phyloP scores from a whole-genome alignment of 2,113 vertebrate species.

The Rhinoderma darwinii region DNA sequence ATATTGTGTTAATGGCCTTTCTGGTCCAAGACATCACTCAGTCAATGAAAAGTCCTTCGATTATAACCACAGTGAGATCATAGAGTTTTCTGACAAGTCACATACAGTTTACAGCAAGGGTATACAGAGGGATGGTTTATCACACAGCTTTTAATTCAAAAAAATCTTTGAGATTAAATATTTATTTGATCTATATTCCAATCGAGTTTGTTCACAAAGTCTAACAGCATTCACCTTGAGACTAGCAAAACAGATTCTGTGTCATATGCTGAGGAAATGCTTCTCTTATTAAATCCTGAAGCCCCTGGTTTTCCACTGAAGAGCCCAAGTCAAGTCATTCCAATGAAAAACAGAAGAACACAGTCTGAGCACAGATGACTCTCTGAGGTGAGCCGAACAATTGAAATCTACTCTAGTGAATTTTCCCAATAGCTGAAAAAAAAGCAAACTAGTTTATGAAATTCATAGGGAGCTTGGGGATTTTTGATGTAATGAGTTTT shows the following conservation, averaged over 20 bases:
- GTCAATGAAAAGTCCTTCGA: too few species aligned
- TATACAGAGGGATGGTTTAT: slow-evolving; percentile 2
- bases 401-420: slow-evolving; percentile 66
- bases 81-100: not conserved
- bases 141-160: slow-evolving; percentile 22
- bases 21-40: too few species aligned
- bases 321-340: slow-evolving; percentile 41
- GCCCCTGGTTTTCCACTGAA: slow-evolving; percentile 33
- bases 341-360: slow-evolving; percentile 37
- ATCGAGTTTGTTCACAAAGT: slow-evolving; percentile 16
- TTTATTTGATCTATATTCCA: slow-evolving; percentile 29
- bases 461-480: slow-evolving; percentile 83
- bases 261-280: slow-evolving; percentile 39
- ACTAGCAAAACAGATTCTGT: slow-evolving; percentile 42
- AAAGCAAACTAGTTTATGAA: slow-evolving; percentile 81
- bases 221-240: slow-evolving; percentile 29
- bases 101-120: not conserved
- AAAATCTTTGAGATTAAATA: slow-evolving; percentile 22
- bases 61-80: not conserved
- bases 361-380: slow-evolving; percentile 33
- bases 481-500: slow-evolving; percentile 87
- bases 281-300: slow-evolving; percentile 48
- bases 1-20: too few species aligned
- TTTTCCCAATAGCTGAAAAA: slow-evolving; percentile 75
- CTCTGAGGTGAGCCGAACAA: slow-evolving; percentile 68